phyloP scores from a whole-genome alignment of 2,888 invertebrate species.

The Andricus quercusramuli region DNA sequence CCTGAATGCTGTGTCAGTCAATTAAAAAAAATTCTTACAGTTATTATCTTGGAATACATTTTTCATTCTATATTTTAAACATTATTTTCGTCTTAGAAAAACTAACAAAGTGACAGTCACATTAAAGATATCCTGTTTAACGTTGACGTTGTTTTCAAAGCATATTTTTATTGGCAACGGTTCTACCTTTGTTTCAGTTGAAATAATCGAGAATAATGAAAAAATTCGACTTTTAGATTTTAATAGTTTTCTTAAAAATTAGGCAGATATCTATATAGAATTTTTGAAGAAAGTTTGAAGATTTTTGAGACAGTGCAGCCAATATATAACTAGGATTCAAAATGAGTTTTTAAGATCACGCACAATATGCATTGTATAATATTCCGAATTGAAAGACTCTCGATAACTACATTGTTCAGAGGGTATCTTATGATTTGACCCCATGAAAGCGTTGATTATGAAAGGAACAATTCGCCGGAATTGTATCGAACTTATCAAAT shows the following conservation, averaged over 20 bases:
- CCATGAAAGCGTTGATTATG: not conserved
- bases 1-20: no score
- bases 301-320: not conserved
- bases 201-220: not conserved
- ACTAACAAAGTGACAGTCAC: not conserved
- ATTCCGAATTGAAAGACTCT: not conserved
- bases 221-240: no score
- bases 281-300: no score
- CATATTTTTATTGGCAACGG: conserved; percentile 32
- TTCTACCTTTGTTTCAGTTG: not conserved
- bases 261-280: no score
- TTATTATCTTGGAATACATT: not conserved
- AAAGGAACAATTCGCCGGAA: conserved; percentile 25
- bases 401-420: not conserved
- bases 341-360: not conserved
- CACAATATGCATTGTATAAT: conserved; percentile 1
- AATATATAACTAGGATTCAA: not conserved
- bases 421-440: conserved; percentile 21
- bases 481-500: conserved; percentile 2
- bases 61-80: not conserved
- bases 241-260: no score
- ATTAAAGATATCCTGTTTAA: not conserved
- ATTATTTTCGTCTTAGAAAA: not conserved
- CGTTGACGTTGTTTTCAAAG: conserved; percentile 8
- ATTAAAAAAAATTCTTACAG: not conserved